Conservation (phyloP, 2,113 vertebrate species). For the Crotalus viridis region DNA sequence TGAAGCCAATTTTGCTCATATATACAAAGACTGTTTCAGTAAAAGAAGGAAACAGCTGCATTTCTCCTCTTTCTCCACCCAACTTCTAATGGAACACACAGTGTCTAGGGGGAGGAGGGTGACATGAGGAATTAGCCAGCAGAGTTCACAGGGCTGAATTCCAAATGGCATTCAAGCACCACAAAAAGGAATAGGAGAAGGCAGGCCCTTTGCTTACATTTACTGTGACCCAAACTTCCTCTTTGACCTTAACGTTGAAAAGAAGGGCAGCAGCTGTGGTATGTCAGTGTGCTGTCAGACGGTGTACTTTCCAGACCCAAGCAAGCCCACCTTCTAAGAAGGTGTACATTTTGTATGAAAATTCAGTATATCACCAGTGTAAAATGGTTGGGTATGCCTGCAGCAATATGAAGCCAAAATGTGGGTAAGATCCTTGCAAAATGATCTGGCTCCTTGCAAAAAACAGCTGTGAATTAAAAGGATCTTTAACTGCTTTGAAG, state of each 20-base stretch:
- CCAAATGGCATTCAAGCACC: neutral
- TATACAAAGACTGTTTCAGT: slow-evolving; percentile 32
- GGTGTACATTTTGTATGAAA: neutral
- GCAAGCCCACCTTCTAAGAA: neutral
- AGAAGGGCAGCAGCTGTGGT: neutral
- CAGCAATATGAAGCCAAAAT: neutral
- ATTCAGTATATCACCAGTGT: neutral
- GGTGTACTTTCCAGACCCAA: neutral
- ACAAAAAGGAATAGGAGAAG: neutral
- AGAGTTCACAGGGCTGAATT: neutral
- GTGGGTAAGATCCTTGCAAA: neutral
- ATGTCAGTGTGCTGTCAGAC: neutral
- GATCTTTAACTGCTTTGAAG: neutral
- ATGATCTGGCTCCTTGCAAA: neutral
- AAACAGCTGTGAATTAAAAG: neutral
- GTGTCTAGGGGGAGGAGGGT: accelerated
- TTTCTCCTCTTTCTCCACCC: slow-evolving; percentile 10
- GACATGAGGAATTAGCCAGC: slow-evolving; percentile 3
- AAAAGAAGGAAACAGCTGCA: slow-evolving; percentile 49
- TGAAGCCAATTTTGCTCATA: slow-evolving; percentile 18
- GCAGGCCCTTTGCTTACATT: neutral
- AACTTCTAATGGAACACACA: slow-evolving; percentile 11
- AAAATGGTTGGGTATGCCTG: neutral
- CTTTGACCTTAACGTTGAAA: slow-evolving; percentile 12
- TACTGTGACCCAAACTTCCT: slow-evolving; percentile 35